Evolutionary conservation across 2,113 vertebrate genomes (phyloP), one percentile per base, ranked within the genome.

Genomic region (Bubo bubo): DNA sequence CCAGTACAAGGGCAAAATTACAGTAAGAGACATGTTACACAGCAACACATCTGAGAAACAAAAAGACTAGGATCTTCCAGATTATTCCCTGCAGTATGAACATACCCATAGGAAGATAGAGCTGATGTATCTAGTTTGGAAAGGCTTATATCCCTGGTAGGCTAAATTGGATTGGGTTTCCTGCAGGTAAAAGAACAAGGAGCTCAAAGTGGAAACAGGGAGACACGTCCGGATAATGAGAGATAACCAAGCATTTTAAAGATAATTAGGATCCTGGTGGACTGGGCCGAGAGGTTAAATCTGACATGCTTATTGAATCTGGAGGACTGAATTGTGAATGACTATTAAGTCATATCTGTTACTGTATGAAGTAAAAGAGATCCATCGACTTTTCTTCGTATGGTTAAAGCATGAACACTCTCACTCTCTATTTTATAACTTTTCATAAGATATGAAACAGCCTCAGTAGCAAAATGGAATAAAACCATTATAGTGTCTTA

Each of bases 41-140:
- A 81, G 26, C 9, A 91, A 27, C 39, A n/a, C 5, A 64, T 37
- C 20, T 52, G 24, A 82, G 45, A 85, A 88, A 64, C 8, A 76
- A 70, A 90, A 72, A 56, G 5, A 7, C 24, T 35, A 30, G 2
- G 13, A 39, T 63, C 43, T 96, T 92, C 37, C 66, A 68, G 75
- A 73, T 4, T 58, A 5, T 19, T 82, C 7, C 9, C n/a, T 68
- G 37, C 24, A 89, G 7, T 55, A 74, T 47, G 11, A 80, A 43
- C 1, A 0, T 47, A 45, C 4, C 49, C 66, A 8, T 73, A 63
- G 24, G 28, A 67, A 72, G 30, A 58, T 0, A 59, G 22, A 58
- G 16, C 3, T 32, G 15, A 41, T 21, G 4, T 27, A 41, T 30
- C 10, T 58, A 10, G 3, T 16, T 82, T 93, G 86, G 34, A 89